phyloP scores from a whole-genome alignment of 2,113 vertebrate genomes.

The Athene noctua region DNA sequence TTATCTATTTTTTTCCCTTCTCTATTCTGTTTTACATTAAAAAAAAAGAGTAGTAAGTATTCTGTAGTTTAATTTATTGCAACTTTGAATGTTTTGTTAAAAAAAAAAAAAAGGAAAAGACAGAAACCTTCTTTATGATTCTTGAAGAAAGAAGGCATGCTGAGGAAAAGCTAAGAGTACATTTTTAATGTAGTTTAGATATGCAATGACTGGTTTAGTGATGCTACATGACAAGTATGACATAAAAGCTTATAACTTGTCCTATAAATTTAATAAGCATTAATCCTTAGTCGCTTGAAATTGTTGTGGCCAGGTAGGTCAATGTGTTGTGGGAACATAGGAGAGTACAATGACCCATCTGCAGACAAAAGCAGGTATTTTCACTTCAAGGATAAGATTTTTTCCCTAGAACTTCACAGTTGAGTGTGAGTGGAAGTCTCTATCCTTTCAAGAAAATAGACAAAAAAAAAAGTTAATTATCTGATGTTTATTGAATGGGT shows the following conservation, averaged over 20 bases:
- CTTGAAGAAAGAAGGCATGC: not conserved
- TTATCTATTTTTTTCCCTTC: not conserved
- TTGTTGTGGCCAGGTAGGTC: not conserved
- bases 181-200: not conserved
- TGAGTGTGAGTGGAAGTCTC: fast-evolving
- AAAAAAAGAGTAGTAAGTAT: too few species aligned
- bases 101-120: not conserved
- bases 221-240: not conserved
- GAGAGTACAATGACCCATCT: not conserved
- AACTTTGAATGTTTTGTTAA: not conserved
- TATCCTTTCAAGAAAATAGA: not conserved
- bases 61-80: not conserved
- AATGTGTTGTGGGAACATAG: not conserved
- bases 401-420: not conserved
- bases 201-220: not conserved
- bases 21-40: not conserved
- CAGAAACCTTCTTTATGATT: not conserved
- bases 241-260: not conserved
- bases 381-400: not conserved
- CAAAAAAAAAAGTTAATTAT: not conserved
- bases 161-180: not conserved
- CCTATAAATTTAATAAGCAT: not conserved
- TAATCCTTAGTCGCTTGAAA: not conserved
- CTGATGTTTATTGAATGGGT: not conserved
- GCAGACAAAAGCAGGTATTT: not conserved